Evolutionary conservation across 2,888 invertebrate species (phyloP), one percentile per base, ranked within the genome.

Genomic region (Drosophila nr. perissopoda): DNA sequence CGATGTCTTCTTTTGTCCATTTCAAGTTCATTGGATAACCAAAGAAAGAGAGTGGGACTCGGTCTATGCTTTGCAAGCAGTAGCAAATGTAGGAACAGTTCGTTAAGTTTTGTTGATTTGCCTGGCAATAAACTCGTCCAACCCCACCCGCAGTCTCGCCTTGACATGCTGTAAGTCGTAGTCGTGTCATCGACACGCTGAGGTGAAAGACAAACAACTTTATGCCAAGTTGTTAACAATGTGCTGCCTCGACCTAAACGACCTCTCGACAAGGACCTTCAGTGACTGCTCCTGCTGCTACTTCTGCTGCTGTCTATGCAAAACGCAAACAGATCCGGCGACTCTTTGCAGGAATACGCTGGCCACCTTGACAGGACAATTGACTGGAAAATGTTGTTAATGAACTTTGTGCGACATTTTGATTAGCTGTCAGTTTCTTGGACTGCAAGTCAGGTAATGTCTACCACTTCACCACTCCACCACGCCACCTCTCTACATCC

Each of bases 341-440:
- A 48, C 46, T 61, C 29, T 16, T 40, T 48, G 67, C 72, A 74
- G 81, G 79, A 81, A 79, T 79, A 79, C 74, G 76, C 77, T 74
- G 71, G 60, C 57, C 74, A 72, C 68, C 76, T 76, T 76, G 83
- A 85, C 88, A 83, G 73, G 86, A 85, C 88, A 85, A 85, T 85
- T 85, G 85, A 88, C 85, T 88, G 86, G 88, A 88, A 85, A 85
- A 88, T 88, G 86, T 85, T 85, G 88, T 85, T 85, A 85, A 85
- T 85, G 85, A 85, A 85, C 85, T 85, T 88, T 88, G 79, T 83
- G 88, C 83, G 88, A 83, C 88, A 81, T 88, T 85, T 88, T 85
- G 85, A 85, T 85, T 85, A 85, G 85, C 86, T 85, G 86, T 74
- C 87, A 80, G 79, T 71, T 56, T 53, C 54, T 65, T 56, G 56